Evolutionary conservation across 2,113 vertebrate species (phyloP).

Genomic region (Sciurus niger): DNA sequence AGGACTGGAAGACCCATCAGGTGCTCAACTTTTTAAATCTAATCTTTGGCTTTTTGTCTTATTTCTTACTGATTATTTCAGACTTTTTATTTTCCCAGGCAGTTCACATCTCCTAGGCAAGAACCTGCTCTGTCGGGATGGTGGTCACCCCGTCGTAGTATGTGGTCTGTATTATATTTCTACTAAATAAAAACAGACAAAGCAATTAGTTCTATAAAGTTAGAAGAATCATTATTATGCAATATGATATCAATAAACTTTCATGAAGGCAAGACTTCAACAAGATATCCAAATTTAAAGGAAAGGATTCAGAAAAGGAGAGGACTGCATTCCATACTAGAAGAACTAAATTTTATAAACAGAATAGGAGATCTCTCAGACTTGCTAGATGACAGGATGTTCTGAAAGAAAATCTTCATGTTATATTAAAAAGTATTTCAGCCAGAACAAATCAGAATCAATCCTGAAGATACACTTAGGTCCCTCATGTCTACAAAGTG

Average conservation of each 20-base stretch:
- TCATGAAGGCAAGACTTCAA: not conserved
- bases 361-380: not conserved
- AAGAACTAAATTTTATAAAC: not conserved
- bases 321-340: not conserved
- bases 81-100: too few relatives aligned
- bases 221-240: not conserved
- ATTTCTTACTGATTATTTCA: too few relatives aligned
- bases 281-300: not conserved
- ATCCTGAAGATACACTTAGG: not conserved
- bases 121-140: too few relatives aligned
- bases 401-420: not conserved
- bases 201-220: not conserved
- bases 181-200: not conserved
- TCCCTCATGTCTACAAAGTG: not conserved
- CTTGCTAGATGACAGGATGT: not conserved
- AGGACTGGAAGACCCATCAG: too few relatives aligned
- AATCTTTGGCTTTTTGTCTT: too few relatives aligned
- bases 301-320: not conserved
- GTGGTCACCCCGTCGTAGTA: not conserved
- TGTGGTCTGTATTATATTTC: slow-evolving; percentile 12
- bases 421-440: not conserved
- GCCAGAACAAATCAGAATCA: not conserved
- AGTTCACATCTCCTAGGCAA: too few relatives aligned
- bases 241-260: not conserved
- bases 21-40: too few relatives aligned